Evolutionary conservation across 2,797 vertebrate species (phyloP).

Genomic region (Pampus argenteus): DNA sequence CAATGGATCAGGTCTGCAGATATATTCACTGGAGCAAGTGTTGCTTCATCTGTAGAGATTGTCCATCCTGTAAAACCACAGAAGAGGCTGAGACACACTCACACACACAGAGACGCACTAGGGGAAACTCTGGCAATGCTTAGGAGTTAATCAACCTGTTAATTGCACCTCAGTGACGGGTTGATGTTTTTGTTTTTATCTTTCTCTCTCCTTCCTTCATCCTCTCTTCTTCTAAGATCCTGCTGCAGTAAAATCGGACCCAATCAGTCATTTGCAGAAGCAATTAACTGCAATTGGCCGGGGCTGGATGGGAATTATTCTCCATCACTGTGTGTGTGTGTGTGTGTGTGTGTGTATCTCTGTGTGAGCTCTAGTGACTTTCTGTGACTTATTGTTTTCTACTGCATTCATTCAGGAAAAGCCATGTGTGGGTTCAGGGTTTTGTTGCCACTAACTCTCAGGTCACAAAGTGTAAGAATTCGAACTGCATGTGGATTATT

Average conservation of each 20-base stretch:
- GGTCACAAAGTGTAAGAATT: background rate
- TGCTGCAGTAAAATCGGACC: slow-evolving; percentile 59
- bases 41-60: background rate
- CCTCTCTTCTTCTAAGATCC: slow-evolving; percentile 49
- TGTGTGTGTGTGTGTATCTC: slow-evolving; percentile 13
- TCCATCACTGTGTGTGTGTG: slow-evolving; percentile 38
- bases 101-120: slow-evolving; percentile 21
- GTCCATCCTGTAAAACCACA: slow-evolving; percentile 14
- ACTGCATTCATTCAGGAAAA: slow-evolving; percentile 44
- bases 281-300: slow-evolving; percentile 73
- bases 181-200: slow-evolving; percentile 72
- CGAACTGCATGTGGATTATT: slow-evolving; percentile 9
- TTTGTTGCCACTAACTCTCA: background rate
- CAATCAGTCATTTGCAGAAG: slow-evolving; percentile 73
- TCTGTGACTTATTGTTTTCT: slow-evolving; percentile 53
- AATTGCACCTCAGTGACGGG: slow-evolving; percentile 70
- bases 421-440: slow-evolving; percentile 8
- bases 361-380: slow-evolving; percentile 37
- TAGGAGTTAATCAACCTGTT: slow-evolving; percentile 73
- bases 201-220: slow-evolving; percentile 40
- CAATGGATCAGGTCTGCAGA: background rate
- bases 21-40: too few relatives aligned
- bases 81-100: background rate
- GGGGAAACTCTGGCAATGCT: slow-evolving; percentile 38
- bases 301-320: slow-evolving; percentile 57